These are phyloP conservation scores for Acrobasis suavella DNA, from an alignment of 2,888 invertebrate genomes.

Conservation along the genomic window DNA sequence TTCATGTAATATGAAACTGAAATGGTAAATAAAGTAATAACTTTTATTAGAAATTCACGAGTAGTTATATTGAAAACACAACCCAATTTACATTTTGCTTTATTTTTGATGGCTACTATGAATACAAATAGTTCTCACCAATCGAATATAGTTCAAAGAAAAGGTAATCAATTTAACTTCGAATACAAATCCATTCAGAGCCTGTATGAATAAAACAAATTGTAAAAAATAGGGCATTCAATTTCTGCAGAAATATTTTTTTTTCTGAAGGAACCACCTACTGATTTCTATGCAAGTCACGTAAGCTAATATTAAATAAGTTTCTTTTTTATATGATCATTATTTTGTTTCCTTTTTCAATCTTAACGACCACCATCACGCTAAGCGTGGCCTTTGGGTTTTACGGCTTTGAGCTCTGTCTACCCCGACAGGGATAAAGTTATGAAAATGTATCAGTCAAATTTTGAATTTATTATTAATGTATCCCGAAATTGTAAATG, in stretches of 20 bases:
- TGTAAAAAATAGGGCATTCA: not conserved
- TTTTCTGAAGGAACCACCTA: not conserved
- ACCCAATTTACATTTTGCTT: not conserved
- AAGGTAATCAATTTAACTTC: constrained; percentile 1
- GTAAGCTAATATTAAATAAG: not conserved
- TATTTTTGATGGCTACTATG: not conserved
- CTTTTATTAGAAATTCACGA: too few relatives aligned
- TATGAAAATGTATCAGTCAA: too few relatives aligned
- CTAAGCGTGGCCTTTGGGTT: too few relatives aligned
- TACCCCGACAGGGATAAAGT: too few relatives aligned
- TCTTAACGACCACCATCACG: too few relatives aligned
- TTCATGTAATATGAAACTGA: too few relatives aligned
- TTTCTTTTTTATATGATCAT: too few relatives aligned
- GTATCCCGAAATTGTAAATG: too few relatives aligned
- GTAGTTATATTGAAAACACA: not conserved
- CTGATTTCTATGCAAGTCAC: not conserved
- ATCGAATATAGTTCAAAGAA: not conserved
- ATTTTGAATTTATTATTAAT: too few relatives aligned
- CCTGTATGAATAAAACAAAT: constrained; percentile 10
- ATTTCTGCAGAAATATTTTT: not conserved
- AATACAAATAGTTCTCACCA: not conserved
- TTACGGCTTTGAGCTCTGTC: too few relatives aligned
- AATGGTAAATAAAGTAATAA: too few relatives aligned
- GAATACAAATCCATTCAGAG: constrained; percentile 6
- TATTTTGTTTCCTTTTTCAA: too few relatives aligned